These are phyloP conservation scores for Aphis craccivora DNA, from an alignment of 1,140 invertebrate genomes.

Conservation along the genomic window DNA sequence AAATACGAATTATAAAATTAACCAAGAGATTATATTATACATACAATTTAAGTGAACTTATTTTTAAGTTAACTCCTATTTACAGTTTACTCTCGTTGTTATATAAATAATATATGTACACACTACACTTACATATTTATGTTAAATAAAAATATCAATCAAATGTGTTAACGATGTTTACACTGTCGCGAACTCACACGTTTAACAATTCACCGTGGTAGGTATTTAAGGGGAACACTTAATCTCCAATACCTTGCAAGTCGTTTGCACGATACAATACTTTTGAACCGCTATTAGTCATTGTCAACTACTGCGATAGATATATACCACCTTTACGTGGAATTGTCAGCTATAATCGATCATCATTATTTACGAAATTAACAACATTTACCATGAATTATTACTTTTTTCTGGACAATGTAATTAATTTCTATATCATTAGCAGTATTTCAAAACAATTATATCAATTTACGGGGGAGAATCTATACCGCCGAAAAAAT, in stretches of 20 bases:
- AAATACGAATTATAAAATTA: too few species aligned
- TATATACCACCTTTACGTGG: slow-evolving; percentile 21
- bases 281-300: slow-evolving; percentile 47
- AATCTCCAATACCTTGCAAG: slow-evolving; percentile 22
- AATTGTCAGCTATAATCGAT: slow-evolving; percentile 46
- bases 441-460: not conserved
- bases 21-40: too few species aligned
- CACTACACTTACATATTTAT: not conserved
- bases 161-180: slow-evolving; percentile 21
- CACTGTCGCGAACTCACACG: not conserved
- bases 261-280: slow-evolving; percentile 41
- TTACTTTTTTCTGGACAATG: not conserved
- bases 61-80: too few species aligned
- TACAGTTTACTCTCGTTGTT: not conserved
- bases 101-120: not conserved
- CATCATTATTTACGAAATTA: slow-evolving; percentile 46
- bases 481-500: not conserved
- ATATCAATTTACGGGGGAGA: not conserved
- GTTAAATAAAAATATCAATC: not conserved
- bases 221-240: slow-evolving; percentile 21
- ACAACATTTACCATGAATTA: slow-evolving; percentile 28
- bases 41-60: too few species aligned
- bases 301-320: slow-evolving; percentile 15
- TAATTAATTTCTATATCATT: slow-evolving; percentile 23
- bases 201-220: not conserved